Conservation (phyloP, 2,113 vertebrate genomes). For the Pelodiscus sinensis region DNA sequence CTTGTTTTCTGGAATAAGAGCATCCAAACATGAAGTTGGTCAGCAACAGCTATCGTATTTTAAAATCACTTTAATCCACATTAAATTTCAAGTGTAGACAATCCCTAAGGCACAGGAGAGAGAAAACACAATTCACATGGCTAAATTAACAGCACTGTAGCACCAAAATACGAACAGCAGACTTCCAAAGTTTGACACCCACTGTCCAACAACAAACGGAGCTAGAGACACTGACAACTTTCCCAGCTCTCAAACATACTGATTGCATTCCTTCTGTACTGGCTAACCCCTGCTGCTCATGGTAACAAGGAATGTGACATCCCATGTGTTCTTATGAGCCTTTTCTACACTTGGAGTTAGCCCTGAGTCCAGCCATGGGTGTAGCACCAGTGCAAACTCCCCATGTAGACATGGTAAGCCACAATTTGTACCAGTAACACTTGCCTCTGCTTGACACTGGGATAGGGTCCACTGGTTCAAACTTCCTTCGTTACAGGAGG, state of each 20-base stretch:
- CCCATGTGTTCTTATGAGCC: not conserved
- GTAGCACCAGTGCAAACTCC: conserved; percentile 8
- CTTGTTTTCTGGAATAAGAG: not conserved
- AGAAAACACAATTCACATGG: not conserved
- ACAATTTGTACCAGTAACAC: not conserved
- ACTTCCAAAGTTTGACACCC: not conserved
- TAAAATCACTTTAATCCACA: not conserved
- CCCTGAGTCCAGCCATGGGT: not conserved
- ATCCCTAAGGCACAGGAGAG: fast-evolving
- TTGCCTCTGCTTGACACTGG: not conserved
- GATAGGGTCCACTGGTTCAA: not conserved
- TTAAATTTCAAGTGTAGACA: not conserved
- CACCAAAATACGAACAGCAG: not conserved
- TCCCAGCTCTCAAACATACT: not conserved
- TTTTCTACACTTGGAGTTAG: fast-evolving
- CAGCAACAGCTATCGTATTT: not conserved
- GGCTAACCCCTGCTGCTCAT: not conserved
- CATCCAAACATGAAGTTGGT: not conserved
- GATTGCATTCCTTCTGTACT: not conserved
- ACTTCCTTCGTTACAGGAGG: not conserved
- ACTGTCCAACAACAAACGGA: fast-evolving
- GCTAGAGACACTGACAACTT: not conserved
- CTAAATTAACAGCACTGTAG: not conserved
- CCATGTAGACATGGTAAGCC: not conserved
- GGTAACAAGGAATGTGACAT: not conserved